A percentile compares a stretch with the other conserved stretches of the same genome.
Conservation (phyloP, 2,797 vertebrate species). For the Peromyscus aztecus region DNA sequence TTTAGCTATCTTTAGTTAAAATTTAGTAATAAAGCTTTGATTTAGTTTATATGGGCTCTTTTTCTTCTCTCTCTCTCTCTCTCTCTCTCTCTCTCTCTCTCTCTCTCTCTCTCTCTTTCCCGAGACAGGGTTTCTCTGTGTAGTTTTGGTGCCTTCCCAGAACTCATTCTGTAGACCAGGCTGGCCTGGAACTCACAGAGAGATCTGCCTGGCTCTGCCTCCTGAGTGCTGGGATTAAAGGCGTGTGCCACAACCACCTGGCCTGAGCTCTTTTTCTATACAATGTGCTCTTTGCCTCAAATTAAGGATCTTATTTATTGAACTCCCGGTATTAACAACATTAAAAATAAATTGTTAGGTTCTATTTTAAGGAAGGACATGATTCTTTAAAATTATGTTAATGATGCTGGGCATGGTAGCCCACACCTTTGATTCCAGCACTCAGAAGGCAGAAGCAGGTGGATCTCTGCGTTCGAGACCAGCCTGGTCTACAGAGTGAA, state of each 20-base stretch:
- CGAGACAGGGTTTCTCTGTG: too few relatives aligned
- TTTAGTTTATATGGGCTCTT: background rate
- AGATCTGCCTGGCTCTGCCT: too few relatives aligned
- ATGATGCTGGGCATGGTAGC: background rate
- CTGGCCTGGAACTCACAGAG: too few relatives aligned
- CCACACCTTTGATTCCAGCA: background rate
- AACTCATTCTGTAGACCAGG: too few relatives aligned
- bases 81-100: too few relatives aligned
- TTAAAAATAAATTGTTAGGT: constrained; percentile 38
- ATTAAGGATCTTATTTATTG: constrained; percentile 15
- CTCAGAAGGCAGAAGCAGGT: background rate
- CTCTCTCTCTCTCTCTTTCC: too few relatives aligned
- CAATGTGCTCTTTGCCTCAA: constrained; percentile 46
- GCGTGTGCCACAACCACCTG: too few relatives aligned
- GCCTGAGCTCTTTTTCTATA: background rate
- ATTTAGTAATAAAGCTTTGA: constrained; percentile 61
- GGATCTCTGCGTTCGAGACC: background rate
- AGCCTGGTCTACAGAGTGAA: background rate
- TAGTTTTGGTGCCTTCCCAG: too few relatives aligned
- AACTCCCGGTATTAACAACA: constrained; percentile 21
- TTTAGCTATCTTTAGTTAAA: constrained; percentile 31
- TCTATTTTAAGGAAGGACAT: constrained; percentile 40
- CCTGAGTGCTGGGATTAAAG: too few relatives aligned
- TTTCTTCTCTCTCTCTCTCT: too few relatives aligned
- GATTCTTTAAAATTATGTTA: constrained; percentile 60